Conservation (phyloP, 1,140 invertebrate genomes). For the Dendrolimus punctatus region DNA sequence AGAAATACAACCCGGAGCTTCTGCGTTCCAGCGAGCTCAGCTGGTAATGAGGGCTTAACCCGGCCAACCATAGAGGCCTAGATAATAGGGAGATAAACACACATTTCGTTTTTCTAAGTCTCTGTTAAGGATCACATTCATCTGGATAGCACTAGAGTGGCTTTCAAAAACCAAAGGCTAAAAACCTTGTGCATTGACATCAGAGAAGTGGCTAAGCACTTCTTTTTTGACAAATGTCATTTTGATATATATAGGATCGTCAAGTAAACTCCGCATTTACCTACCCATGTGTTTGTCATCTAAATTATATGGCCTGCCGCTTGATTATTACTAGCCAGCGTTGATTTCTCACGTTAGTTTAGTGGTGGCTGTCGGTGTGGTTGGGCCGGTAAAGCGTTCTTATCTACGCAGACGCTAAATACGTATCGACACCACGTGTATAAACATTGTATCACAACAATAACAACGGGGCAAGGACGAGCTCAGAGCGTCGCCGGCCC, state of each 20-base stretch:
- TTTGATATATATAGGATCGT: constrained; percentile 15
- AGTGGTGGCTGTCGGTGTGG: constrained; percentile 23
- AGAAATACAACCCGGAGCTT: no score
- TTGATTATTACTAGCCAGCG: constrained; percentile 47
- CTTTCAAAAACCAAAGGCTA: no score
- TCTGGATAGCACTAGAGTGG: no score
- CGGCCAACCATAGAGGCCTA: no score
- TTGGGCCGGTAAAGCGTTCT: constrained; percentile 48
- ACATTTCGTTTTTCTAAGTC: no score
- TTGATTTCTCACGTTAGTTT: constrained; percentile 56
- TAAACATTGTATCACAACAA: constrained; percentile 66
- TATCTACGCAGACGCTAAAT: constrained; percentile 40
- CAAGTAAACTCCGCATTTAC: constrained; percentile 36
- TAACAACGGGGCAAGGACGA: constrained; percentile 53
- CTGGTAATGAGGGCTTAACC: no score
- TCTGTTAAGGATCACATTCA: no score
- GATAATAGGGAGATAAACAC: no score
- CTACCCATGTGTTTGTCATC: constrained; percentile 48
- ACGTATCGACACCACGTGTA: constrained; percentile 59
- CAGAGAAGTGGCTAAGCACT: no score
- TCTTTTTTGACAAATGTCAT: no score
- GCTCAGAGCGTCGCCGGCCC: constrained; percentile 14
- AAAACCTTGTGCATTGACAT: no score
- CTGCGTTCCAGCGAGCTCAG: no score
- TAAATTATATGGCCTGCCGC: constrained; percentile 60